phyloP scores from a whole-genome alignment of 2,797 vertebrate genomes.

The Odontamblyopus lacepedii region DNA sequence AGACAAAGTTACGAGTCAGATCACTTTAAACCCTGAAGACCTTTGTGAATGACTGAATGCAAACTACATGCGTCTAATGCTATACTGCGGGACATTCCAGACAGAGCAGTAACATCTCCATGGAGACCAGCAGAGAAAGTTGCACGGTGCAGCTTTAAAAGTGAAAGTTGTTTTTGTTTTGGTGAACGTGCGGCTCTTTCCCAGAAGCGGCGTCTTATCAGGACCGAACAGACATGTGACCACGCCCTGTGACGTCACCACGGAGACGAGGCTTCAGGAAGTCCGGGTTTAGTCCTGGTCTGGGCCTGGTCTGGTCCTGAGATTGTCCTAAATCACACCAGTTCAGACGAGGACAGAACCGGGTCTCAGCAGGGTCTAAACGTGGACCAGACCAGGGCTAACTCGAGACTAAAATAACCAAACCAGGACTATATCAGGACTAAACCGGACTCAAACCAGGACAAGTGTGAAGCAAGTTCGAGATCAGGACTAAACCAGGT shows the following conservation, averaged over 20 bases:
- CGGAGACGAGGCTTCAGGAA: background rate
- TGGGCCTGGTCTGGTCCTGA: background rate
- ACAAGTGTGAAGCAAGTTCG: background rate
- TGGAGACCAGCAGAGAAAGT: background rate
- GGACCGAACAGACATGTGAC: background rate
- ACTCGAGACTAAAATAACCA: background rate
- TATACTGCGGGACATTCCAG: background rate
- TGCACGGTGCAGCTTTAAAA: background rate
- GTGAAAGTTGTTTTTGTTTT: background rate
- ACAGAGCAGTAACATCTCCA: background rate
- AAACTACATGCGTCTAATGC: background rate
- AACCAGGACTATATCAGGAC: background rate
- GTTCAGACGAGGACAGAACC: background rate
- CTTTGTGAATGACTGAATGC: background rate
- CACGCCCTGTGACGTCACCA: conserved; percentile 6
- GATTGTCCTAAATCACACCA: background rate
- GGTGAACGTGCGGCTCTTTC: background rate
- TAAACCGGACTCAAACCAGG: background rate
- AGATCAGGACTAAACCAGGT: background rate
- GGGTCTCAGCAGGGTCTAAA: background rate
- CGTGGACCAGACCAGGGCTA: background rate
- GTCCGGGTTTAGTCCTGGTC: background rate
- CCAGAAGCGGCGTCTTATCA: background rate
- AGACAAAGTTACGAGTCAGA: no score
- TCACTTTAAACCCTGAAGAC: no score